Base-by-base conservation (phyloP, 2,113 vertebrate genomes). In the Gambusia affinis region DNA sequence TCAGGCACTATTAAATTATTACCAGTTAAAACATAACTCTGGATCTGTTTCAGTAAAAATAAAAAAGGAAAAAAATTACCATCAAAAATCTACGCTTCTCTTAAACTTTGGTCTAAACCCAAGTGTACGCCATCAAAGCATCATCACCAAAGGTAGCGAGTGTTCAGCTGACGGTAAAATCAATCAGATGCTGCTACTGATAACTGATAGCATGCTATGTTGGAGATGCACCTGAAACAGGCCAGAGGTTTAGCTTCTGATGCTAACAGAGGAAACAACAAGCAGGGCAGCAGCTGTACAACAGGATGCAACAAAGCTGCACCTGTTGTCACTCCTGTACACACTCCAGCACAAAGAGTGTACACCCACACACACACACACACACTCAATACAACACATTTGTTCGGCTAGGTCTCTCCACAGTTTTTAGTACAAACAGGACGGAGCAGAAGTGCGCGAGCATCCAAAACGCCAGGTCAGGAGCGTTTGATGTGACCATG, bases 391-490 rank as follows among this genome's bases (percentile, higher is more conserved):
- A 57, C 57, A 60, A 47, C 44, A 67, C 54, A 73, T 69, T 64
- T 63, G 35, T 62, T 39, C 72, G 51, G 71, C 61, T 61, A 37
- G 66, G 74, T 76, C 75, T 82, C 70, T 70, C 72, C 29, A 65
- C 70, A 85, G 89, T 87, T 89, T 90, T 84, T 62, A 90, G 71
- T 89, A 75, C 81, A 90, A 91, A 87, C 86, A 89, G 74, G 69
- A 60, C 71, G 67, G 8, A 15, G 72, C 24, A 57, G 61, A 80
- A 77, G 28, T 42, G 39, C 80, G 42, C 24, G 19, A 76, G 68
- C 27, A 27, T 83, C 80, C 84, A 72, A 78, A 89, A 74, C n/a
- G 64, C 42, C 78, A 31, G 87, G 64, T 88, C 85, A 81, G 75
- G 64, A 86, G 72, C 72, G 80, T 87, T 82, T 83, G 80, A 86